A percentile compares a stretch with the other conserved stretches of the same genome.
Evolutionary conservation across 2,888 invertebrate species (phyloP).

Genomic region (Odontocolon sp.): DNA sequence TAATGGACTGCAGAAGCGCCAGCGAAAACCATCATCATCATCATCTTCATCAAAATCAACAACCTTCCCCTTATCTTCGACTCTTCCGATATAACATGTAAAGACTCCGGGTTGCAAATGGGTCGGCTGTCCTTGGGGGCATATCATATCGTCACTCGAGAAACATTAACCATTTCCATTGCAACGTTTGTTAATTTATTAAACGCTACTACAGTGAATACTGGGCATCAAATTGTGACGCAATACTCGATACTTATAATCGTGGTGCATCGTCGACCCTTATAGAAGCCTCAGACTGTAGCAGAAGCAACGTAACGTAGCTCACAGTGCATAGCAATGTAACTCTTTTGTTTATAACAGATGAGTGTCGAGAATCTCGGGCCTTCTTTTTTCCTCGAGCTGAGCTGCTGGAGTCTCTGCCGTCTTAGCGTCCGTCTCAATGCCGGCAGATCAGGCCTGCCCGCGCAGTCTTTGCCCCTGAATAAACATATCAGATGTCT

Average conservation of each 20-base stretch:
- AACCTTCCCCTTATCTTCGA: conserved; percentile 13
- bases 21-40: conserved; percentile 43
- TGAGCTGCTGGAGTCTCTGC: conserved; percentile 35
- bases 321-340: conserved; percentile 68
- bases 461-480: conserved; percentile 72
- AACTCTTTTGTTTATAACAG: conserved; percentile 77
- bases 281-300: not conserved
- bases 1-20: conserved; percentile 80
- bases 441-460: conserved; percentile 70
- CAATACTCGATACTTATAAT: not conserved
- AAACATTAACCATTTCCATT: too few species aligned
- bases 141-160: not conserved
- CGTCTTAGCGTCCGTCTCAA: conserved; percentile 7
- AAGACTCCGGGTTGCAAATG: not conserved
- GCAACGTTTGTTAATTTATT: too few species aligned
- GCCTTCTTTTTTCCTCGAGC: conserved; percentile 50
- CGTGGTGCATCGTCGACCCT: not conserved
- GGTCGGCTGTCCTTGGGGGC: not conserved
- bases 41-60: conserved; percentile 27
- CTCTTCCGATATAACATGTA: conserved; percentile 1
- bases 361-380: conserved; percentile 74
- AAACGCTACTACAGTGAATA: too few species aligned
- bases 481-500: conserved; percentile 79
- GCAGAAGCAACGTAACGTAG: conserved; percentile 17
- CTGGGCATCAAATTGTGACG: not conserved